Percentiles rank a stretch among this genome's conserved stretches.
Evolutionary conservation across 2,797 vertebrate species (phyloP).

Genomic region (Dicrostonyx torquatus): DNA sequence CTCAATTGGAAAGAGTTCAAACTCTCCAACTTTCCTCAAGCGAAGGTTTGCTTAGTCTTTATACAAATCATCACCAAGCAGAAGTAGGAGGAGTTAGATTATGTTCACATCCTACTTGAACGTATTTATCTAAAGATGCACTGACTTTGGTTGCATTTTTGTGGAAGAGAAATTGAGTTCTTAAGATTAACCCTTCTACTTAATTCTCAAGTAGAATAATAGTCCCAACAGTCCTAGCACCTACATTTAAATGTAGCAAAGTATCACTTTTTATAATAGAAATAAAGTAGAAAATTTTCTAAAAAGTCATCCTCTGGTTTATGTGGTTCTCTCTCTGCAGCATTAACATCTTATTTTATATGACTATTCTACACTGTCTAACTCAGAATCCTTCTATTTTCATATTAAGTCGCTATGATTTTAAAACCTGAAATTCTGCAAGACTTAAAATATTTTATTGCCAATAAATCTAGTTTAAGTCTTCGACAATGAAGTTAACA

Average conservation of each 20-base stretch:
- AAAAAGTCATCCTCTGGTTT: slow-evolving; percentile 1
- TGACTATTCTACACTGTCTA: background rate
- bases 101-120: background rate
- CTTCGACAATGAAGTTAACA: slow-evolving; percentile 39
- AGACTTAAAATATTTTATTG: slow-evolving; percentile 11
- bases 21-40: background rate
- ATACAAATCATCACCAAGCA: background rate
- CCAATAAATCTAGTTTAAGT: background rate
- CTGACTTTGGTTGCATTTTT: slow-evolving; percentile 29
- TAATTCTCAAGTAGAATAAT: slow-evolving; percentile 43
- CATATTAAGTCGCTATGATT: slow-evolving; percentile 30
- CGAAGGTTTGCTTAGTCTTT: background rate
- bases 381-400: background rate
- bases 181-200: slow-evolving; percentile 26
- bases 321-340: background rate
- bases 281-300: background rate
- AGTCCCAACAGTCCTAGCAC: background rate
- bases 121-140: background rate
- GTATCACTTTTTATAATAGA: slow-evolving; percentile 7
- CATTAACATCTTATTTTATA: slow-evolving; percentile 34
- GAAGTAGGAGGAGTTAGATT: background rate
- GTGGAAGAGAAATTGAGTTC: slow-evolving; percentile 2
- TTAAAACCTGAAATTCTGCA: slow-evolving; percentile 38
- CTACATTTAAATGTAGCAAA: background rate
- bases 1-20: background rate